Base-by-base conservation (phyloP, 2,888 invertebrate species). In the Alviniconcha strummeri region DNA sequence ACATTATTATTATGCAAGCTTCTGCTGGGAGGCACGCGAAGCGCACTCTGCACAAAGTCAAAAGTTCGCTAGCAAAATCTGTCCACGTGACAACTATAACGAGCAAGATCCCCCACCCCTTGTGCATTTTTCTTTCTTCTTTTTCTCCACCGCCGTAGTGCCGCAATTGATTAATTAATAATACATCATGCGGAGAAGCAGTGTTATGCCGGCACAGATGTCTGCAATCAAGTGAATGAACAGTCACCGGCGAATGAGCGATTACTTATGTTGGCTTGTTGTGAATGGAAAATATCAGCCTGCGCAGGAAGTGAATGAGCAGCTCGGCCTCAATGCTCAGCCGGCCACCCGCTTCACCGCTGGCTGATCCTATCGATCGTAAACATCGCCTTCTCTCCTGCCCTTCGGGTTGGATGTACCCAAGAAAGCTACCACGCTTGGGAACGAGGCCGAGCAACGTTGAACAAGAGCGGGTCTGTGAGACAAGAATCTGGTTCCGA, bases 1-100 rank as follows among this genome's bases (percentile, higher is more conserved):
- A 11, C 56, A 82, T 82, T 82, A 82, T 82, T 57, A 82, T 82
- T 60, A 74, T 74, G 60, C 74, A 72, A 69, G 54, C 69, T 60
- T 80, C 54, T 80, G 80, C 71, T 69, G 80, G 80, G 71, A 54
- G 52, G 69, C 79, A 80, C 57, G 55, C 55, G 56, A 71, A 64
- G 17, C 55, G 69, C 54, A 17, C 60, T 54, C 57, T 36, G 79
- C 79, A 78, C 36, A n/a, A 79, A 54, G 76, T 56, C 57, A 77
- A 57, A 77, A 57, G 76, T 19, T 57, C 19, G 76, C 76, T 57
- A 77, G 76, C 76, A 57, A 57, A 57, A 77, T 57, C 57, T 57
- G 76, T 77, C 74, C 76, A 57, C 76, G 57, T 77, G 57, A 77
- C 76, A 57, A 77, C 57, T 77, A 55, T 19, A 56, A 19, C 19